These are phyloP conservation scores for Tholera decimalis DNA, from an alignment of 2,888 invertebrate species.

Conservation along the genomic window DNA sequence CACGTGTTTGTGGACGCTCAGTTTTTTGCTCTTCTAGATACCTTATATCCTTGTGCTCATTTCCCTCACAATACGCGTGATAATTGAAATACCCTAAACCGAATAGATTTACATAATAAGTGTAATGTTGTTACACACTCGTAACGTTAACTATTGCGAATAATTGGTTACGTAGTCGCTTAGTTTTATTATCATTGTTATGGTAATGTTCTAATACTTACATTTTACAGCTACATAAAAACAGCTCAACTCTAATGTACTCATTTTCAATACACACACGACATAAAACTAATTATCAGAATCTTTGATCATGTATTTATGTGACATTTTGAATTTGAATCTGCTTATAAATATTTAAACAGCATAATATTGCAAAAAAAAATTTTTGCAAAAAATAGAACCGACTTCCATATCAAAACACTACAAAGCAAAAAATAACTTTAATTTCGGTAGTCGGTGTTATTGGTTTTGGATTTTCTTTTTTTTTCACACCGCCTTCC, in stretches of 20 bases:
- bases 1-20: not conserved
- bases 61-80: slow-evolving; percentile 48
- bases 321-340: too few species aligned
- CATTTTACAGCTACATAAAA: slow-evolving; percentile 1
- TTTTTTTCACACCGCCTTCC: too few species aligned
- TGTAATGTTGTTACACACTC: slow-evolving; percentile 58
- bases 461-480: too few species aligned
- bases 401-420: too few species aligned
- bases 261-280: too few species aligned
- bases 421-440: too few species aligned
- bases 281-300: too few species aligned
- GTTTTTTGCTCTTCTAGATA: slow-evolving; percentile 18
- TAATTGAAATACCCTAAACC: slow-evolving; percentile 59
- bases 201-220: slow-evolving; percentile 7
- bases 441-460: too few species aligned
- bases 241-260: not conserved
- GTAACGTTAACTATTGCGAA: slow-evolving; percentile 36
- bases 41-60: slow-evolving; percentile 23
- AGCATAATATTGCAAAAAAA: too few species aligned
- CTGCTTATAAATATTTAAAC: too few species aligned
- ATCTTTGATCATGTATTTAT: too few species aligned
- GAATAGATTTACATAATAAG: slow-evolving; percentile 64
- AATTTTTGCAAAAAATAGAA: too few species aligned
- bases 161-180: slow-evolving; percentile 37
- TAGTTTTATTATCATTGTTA: slow-evolving; percentile 40